Base-by-base conservation (phyloP, 2,888 invertebrate genomes). In the Lutraria lutraria region DNA sequence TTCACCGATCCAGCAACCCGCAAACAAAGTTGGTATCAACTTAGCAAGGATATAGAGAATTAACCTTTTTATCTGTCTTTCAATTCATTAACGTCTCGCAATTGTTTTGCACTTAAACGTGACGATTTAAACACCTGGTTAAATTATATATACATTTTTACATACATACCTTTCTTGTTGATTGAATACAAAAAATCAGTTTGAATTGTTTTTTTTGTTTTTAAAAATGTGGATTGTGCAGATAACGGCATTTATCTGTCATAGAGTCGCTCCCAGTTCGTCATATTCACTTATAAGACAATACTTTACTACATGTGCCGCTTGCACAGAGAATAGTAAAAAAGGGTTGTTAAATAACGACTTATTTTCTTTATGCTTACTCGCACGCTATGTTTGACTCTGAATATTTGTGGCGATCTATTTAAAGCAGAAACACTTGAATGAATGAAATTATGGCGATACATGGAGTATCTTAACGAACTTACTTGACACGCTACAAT, bases 361-460 rank as follows among this genome's bases (percentile, higher is more conserved):
- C n/a, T 2, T 68, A 68, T 68, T 68, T 68, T 21, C 63, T 25
- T 68, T 68, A 68, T 68, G n/a, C 63, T 68, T 68, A 68, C 63
- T 68, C 63, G 63, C 63, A 68, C 63, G 63, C 63, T 13, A 68
- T 68, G 25, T n/a, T 68, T 4, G 63, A 68, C 63, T 68, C 25
- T 25, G 63, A 68, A 31, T 76, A 25, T 76, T 76, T 76, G 76
- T 34, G 76, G 76, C 31, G 34, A 34, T 29, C 76, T 76, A 31
- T 76, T 19, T 76, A 76, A 31, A 76, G 54, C 31, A 76, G 31
- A 84, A 84, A 84, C 52, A 84, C 84, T 72, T 84, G 84, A 84
- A 76, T 72, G 84, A 84, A 84, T 4, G 2, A 43, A 84, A 72
- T 53, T 68, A 76, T 84, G n/a, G 52, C n/a, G 60, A 85, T 85